Evolutionary conservation across 2,888 invertebrate species (phyloP), one percentile per base, ranked within the genome.

Genomic region (Netelia virgata): DNA sequence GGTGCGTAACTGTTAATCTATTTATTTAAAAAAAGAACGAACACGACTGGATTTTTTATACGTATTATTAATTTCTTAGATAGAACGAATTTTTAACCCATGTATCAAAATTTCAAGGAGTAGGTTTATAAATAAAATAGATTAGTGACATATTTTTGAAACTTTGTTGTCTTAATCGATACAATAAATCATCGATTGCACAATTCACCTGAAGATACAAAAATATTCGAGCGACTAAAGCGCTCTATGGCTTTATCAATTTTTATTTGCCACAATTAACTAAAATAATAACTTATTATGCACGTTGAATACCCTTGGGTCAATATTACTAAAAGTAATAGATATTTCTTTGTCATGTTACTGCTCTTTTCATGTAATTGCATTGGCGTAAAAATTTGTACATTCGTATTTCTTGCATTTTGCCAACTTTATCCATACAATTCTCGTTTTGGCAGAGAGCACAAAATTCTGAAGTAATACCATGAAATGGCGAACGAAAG

Each of bases 401-500:
- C 91, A 94, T 95, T 59, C 96, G 94, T 91, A 95, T 95, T 87
- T 96, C 96, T 86, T 96, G 96, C 87, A 97, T 94, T 88, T 95
- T 95, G 0, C 95, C 95, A 64, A 96, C 95, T 88, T 95, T 95
- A 70, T 95, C 94, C 92, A 95, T 95, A 88, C 95, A 95, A 47
- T 94, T 94, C 88, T 95, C 95, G 76, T 95, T 95, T 78, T 96
- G 95, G 87, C 97, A 97, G 28, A 95, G 93, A 3, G 95, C 96
- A 91, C 97, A 97, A 91, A 96, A 96, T 85, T 95, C 96, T 20
- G 96, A 96, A 0, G 96, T 95, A 8, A 96, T 94, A 1, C 95
- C 93, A 91, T 97, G 96, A 86, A 97, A 95, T 0, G 97, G 97
- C 88, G 96, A 97, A 63, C 95, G 95, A 89, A 96, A 97, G 88